These are phyloP conservation scores for Pyrrhosoma nymphula DNA, from an alignment of 2,888 invertebrate genomes.

Conservation along the genomic window DNA sequence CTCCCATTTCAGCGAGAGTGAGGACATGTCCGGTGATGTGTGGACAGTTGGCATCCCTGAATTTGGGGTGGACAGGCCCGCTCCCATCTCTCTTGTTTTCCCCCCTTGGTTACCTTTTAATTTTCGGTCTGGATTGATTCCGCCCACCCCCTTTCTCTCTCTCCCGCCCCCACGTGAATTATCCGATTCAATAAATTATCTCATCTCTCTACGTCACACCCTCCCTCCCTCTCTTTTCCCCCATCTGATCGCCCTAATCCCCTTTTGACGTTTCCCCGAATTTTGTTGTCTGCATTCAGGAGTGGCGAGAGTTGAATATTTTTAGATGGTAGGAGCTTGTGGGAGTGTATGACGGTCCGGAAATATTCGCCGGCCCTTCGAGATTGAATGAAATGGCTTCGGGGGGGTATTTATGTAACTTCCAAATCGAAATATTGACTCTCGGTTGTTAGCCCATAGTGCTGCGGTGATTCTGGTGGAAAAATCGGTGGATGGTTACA, in stretches of 20 bases:
- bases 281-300: not conserved
- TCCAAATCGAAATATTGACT: no score
- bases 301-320: not conserved
- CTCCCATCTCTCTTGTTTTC: not conserved
- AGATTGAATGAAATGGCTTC: no score
- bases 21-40: no score
- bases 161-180: not conserved
- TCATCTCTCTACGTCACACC: not conserved
- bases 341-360: no score
- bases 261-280: not conserved
- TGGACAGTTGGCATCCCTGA: no score
- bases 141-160: not conserved
- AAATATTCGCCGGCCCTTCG: no score
- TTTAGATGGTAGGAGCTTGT: not conserved
- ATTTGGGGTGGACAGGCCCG: no score
- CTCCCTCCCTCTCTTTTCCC: not conserved
- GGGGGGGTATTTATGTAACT: no score
- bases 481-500: no score
- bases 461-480: no score
- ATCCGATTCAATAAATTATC: not conserved
- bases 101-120: not conserved
- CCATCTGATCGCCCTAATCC: not conserved
- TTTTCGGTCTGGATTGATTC: not conserved
- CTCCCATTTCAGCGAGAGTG: no score
- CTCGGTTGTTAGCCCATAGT: no score